Evolutionary conservation across 2,797 vertebrate genomes (phyloP).

Genomic region (Tapirus indicus): DNA sequence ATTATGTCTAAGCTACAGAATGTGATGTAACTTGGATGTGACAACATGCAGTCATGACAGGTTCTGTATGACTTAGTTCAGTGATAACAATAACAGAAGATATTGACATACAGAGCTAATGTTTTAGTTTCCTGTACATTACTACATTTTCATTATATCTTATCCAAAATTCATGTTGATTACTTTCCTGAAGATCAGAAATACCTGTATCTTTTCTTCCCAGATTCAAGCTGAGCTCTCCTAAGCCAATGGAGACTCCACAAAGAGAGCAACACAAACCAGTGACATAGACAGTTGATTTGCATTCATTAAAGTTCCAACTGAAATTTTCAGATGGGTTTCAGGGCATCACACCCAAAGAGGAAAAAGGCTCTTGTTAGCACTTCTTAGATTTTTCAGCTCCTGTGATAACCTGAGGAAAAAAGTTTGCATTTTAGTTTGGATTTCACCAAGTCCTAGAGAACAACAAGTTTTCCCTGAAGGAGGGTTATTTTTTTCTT

Average conservation of each 20-base stretch:
- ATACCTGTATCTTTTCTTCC: constrained; percentile 17
- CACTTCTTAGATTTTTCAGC: constrained; percentile 6
- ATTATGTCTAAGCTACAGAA: neutral
- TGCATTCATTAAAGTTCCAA: constrained; percentile 20
- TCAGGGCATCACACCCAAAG: neutral
- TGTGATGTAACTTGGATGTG: neutral
- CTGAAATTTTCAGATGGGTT: neutral
- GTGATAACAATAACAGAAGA: neutral
- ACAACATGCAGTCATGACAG: neutral
- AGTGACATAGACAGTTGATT: constrained; percentile 36
- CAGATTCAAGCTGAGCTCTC: neutral
- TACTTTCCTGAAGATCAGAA: constrained; percentile 22
- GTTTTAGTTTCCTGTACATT: constrained; percentile 33
- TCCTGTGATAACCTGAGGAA: constrained; percentile 40
- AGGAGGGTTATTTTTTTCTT: constrained; percentile 19
- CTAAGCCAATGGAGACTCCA: neutral
- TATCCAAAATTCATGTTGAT: constrained; percentile 33
- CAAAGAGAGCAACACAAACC: neutral
- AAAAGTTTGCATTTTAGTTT: constrained; percentile 18
- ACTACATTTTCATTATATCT: neutral
- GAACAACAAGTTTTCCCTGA: constrained; percentile 21
- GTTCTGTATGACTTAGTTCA: neutral
- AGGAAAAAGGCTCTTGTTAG: neutral
- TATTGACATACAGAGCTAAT: neutral
- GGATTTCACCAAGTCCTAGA: constrained; percentile 49